Evolutionary conservation across 1,140 invertebrate genomes (phyloP).

Genomic region (Pseudomyrmex flavicornis): DNA sequence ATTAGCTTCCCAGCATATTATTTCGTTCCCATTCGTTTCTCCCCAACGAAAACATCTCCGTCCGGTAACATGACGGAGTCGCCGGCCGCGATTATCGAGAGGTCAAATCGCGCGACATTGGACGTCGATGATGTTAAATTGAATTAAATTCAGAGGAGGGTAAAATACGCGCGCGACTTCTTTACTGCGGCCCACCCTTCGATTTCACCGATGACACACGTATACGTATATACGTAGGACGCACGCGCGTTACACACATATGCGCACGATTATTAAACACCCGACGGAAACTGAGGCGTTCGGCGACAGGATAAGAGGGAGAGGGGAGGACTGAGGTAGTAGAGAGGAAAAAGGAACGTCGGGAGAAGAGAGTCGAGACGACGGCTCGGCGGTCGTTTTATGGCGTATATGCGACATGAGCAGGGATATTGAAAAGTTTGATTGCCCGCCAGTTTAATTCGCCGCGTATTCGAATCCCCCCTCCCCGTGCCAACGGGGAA

Average conservation of each 20-base stretch:
- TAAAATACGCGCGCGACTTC: not conserved
- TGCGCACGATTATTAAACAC: slow-evolving; percentile 11
- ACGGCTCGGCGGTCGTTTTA: slow-evolving; percentile 56
- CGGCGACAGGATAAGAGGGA: slow-evolving; percentile 5
- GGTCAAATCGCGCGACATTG: slow-evolving; percentile 60
- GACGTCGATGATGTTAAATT: slow-evolving; percentile 64
- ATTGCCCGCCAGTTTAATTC: slow-evolving; percentile 71
- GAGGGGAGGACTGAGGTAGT: not conserved
- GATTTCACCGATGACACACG: not conserved
- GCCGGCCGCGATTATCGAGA: slow-evolving; percentile 47
- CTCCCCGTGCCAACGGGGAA: slow-evolving; percentile 24
- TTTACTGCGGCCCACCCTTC: slow-evolving; percentile 11
- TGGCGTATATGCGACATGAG: slow-evolving; percentile 69
- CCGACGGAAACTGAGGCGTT: slow-evolving; percentile 22
- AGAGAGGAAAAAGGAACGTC: not conserved
- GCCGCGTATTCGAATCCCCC: slow-evolving; percentile 51
- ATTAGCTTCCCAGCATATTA: slow-evolving; percentile 25
- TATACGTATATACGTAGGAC: not conserved
- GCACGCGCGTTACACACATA: not conserved
- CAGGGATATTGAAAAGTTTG: slow-evolving; percentile 73
- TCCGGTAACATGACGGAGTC: slow-evolving; percentile 36
- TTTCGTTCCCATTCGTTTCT: slow-evolving; percentile 43
- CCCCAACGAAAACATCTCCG: slow-evolving; percentile 46
- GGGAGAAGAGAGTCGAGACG: not conserved
- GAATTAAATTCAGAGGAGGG: slow-evolving; percentile 57